Percentiles rank a stretch among this genome's conserved stretches.
These are phyloP conservation scores for Dinoponera quadriceps DNA, from an alignment of 1,140 invertebrate genomes.

Conservation along the genomic window DNA sequence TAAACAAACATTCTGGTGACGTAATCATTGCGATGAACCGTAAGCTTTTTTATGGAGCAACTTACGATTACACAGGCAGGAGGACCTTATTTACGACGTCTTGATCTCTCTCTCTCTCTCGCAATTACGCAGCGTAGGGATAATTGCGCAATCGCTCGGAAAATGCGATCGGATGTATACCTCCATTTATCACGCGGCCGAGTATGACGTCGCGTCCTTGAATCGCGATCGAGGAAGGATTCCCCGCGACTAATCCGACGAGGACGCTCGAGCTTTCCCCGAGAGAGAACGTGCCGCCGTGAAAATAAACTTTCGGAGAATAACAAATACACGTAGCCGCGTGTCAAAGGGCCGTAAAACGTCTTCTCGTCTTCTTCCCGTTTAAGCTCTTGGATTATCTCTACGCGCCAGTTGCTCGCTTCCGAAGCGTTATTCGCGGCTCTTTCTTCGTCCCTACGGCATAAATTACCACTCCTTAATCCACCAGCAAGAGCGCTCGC, in stretches of 20 bases:
- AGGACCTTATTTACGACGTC: conserved; percentile 39
- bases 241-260: conserved; percentile 1
- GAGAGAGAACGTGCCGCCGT: not conserved
- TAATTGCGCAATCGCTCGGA: conserved; percentile 49
- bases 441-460: conserved; percentile 54
- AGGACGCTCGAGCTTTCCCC: not conserved
- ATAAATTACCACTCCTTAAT: conserved; percentile 71
- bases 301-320: conserved; percentile 31
- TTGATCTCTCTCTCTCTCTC: conserved; percentile 36
- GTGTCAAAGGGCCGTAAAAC: conserved; percentile 54
- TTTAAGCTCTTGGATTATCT: conserved; percentile 63
- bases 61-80: conserved; percentile 39
- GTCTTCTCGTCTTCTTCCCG: conserved; percentile 12
- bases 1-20: not conserved
- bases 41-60: conserved; percentile 25
- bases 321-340: conserved; percentile 28
- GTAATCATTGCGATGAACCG: conserved; percentile 19
- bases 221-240: not conserved
- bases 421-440: conserved; percentile 47
- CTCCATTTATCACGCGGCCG: conserved; percentile 17
- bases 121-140: conserved; percentile 38
- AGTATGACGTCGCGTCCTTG: conserved; percentile 11
- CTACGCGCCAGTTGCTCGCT: conserved; percentile 30
- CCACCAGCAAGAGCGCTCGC: conserved; percentile 62
- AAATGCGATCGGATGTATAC: conserved; percentile 34